Conservation (phyloP, 2,888 invertebrate species). For the Epinotia nisella region DNA sequence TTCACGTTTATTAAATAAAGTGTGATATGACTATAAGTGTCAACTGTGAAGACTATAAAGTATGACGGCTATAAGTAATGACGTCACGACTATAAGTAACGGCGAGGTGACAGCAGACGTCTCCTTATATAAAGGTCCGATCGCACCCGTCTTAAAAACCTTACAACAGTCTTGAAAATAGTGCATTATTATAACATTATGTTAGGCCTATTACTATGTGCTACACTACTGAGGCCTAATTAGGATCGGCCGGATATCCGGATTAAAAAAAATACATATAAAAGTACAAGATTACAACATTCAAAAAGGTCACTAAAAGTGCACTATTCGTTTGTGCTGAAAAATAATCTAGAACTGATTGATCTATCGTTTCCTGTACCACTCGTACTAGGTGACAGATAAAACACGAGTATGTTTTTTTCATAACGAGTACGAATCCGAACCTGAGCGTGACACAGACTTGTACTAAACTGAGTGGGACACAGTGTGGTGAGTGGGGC, state of each 20-base stretch:
- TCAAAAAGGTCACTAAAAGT: conserved; percentile 42
- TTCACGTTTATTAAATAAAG: neutral
- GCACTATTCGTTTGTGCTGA: conserved; percentile 39
- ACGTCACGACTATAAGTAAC: neutral
- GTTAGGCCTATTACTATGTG: conserved; percentile 43
- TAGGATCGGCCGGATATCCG: conserved; percentile 33
- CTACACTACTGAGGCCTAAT: conserved; percentile 42
- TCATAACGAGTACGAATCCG: neutral
- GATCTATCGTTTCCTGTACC: neutral
- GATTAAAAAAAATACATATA: conserved; percentile 38
- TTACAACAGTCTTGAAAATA: conserved; percentile 41
- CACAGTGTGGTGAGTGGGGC: conserved; percentile 34
- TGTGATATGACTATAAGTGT: neutral
- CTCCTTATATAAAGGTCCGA: conserved; percentile 1
- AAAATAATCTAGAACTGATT: conserved; percentile 28
- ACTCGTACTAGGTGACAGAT: neutral
- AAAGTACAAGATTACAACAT: conserved; percentile 45
- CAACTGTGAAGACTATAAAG: too few species aligned
- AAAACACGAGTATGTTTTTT: neutral
- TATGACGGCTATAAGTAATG: neutral
- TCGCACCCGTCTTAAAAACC: conserved; percentile 19
- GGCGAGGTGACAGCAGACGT: conserved; percentile 4
- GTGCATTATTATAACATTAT: conserved; percentile 40
- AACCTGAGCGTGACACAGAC: conserved; percentile 38
- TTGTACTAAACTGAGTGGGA: conserved; percentile 23